phyloP scores from a whole-genome alignment of 1,140 invertebrate genomes.

The Chelonus insularis region DNA sequence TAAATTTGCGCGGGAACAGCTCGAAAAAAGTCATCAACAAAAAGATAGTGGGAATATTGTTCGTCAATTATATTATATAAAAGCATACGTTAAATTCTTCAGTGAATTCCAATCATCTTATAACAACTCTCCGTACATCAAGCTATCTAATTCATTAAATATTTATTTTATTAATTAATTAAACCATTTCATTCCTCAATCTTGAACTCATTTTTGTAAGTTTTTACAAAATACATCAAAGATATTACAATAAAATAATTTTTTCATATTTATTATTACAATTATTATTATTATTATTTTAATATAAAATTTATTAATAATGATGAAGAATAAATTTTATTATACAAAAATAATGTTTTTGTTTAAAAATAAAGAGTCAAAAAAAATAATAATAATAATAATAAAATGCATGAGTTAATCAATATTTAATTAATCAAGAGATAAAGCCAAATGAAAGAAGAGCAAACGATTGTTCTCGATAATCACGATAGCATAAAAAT shows the following conservation, averaged over 20 bases:
- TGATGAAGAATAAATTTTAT: no score
- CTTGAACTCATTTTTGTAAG: no score
- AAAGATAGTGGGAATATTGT: constrained; percentile 33
- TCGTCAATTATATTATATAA: constrained; percentile 25
- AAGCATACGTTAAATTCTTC: constrained; percentile 17
- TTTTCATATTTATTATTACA: background rate
- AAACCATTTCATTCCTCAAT: no score
- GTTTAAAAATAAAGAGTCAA: background rate
- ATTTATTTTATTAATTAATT: constrained; percentile 5
- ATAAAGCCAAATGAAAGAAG: background rate
- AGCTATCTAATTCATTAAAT: background rate
- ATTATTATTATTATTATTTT: background rate
- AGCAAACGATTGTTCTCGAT: background rate
- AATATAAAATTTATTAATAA: background rate
- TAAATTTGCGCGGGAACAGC: constrained; percentile 35
- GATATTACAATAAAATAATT: no score
- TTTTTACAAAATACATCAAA: no score
- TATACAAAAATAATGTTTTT: no score
- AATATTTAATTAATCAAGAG: background rate
- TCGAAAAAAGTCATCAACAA: constrained; percentile 19
- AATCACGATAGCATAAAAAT: constrained; percentile 14
- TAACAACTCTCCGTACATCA: background rate
- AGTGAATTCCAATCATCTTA: background rate
- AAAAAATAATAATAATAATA: no score
- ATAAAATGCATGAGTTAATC: background rate